A percentile compares a stretch with the other conserved stretches of the same genome.
These are phyloP conservation scores for Caiman crocodilus DNA, from an alignment of 2,797 vertebrate genomes.

Conservation along the genomic window DNA sequence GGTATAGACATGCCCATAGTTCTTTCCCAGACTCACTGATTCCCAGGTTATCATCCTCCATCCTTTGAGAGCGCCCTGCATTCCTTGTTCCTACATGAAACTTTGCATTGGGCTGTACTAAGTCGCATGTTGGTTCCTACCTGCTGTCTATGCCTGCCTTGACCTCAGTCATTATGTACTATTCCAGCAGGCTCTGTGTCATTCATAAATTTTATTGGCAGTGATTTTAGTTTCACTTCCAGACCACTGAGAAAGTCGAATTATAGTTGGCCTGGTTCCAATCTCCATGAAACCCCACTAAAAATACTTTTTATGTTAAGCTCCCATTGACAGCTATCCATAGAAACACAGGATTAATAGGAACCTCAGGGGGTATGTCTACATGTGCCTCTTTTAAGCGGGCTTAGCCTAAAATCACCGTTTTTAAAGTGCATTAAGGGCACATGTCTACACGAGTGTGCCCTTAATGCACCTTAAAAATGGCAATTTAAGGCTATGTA, in stretches of 20 bases:
- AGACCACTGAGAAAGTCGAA: not conserved
- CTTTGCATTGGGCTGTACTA: not conserved
- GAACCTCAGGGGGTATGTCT: too few relatives aligned
- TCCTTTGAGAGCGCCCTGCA: not conserved
- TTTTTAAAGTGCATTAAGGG: too few relatives aligned
- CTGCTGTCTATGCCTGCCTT: not conserved
- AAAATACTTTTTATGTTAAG: not conserved
- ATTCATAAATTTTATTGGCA: not conserved
- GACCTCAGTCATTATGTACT: not conserved
- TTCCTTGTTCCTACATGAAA: not conserved
- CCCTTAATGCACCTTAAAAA: too few relatives aligned
- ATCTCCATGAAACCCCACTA: not conserved
- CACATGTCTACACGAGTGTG: too few relatives aligned
- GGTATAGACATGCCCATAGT: too few relatives aligned
- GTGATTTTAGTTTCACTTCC: not conserved
- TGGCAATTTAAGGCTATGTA: too few relatives aligned
- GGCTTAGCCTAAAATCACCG: too few relatives aligned
- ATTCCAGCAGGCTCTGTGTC: not conserved
- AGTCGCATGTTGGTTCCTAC: not conserved
- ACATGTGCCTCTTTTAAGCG: too few relatives aligned
- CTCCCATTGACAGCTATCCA: not conserved
- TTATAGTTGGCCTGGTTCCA: not conserved
- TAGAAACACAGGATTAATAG: too few relatives aligned
- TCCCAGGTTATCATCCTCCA: too few relatives aligned
- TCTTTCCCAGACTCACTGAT: too few relatives aligned